Evolutionary conservation across 2,888 invertebrate species (phyloP).

Genomic region (Punctoribates punctum): DNA sequence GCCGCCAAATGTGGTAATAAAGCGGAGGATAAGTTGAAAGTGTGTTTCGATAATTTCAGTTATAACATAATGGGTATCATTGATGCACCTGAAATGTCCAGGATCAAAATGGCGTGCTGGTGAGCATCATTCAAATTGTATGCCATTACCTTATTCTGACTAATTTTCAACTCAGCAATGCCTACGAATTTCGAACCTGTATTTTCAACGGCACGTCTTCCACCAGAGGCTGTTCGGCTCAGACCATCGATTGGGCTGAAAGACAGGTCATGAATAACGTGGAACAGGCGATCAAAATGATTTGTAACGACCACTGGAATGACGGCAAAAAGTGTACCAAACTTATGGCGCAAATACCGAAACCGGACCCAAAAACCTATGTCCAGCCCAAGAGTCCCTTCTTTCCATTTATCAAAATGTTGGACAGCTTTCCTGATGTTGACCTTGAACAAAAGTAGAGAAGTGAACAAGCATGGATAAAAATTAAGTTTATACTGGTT

Average conservation of each 20-base stretch:
- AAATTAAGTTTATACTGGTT: no score
- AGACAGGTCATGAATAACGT: neutral
- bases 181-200: neutral
- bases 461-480: no score
- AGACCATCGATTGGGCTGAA: constrained; percentile 6
- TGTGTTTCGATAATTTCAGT: neutral
- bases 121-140: neutral
- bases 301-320: neutral
- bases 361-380: constrained; percentile 1
- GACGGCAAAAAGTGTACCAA: neutral
- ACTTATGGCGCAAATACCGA: neutral
- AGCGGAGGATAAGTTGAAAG: neutral
- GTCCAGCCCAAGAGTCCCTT: neutral
- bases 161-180: neutral
- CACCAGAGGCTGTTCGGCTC: neutral
- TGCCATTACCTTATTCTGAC: no score
- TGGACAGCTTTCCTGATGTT: constrained; percentile 17
- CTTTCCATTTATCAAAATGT: neutral
- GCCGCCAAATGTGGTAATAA: constrained; percentile 5
- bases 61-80: neutral
- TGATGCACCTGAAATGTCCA: neutral
- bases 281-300: neutral
- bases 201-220: neutral
- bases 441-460: neutral
- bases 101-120: constrained; percentile 6